Percentiles rank a stretch among this genome's conserved stretches.
Conservation (phyloP, 2,113 vertebrate species). For the Notarius quadriscutis region DNA sequence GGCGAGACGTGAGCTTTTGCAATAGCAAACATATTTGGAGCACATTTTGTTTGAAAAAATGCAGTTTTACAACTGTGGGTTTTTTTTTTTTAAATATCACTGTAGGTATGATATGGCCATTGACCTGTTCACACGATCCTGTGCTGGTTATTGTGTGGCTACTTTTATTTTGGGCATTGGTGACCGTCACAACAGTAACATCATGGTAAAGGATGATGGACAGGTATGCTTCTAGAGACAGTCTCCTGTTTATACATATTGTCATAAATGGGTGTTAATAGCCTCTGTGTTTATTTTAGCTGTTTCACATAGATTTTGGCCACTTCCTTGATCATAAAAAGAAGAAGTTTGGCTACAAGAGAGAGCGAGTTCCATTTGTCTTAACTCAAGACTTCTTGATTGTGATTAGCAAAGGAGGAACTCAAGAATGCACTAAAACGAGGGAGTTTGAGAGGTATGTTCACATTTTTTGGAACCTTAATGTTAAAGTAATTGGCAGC, state of each 20-base stretch:
- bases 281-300: slow-evolving; percentile 67
- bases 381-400: slow-evolving; percentile 98
- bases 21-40: neutral
- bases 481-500: slow-evolving; percentile 14
- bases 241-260: neutral
- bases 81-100: neutral
- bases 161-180: slow-evolving; percentile 98
- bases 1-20: slow-evolving; percentile 88
- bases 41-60: slow-evolving; percentile 12
- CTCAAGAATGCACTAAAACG: slow-evolving; percentile 96
- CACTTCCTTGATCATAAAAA: slow-evolving; percentile 99
- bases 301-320: slow-evolving; percentile 98
- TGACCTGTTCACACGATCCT: slow-evolving; percentile 95
- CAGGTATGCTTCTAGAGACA: slow-evolving; percentile 75
- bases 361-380: slow-evolving; percentile 95
- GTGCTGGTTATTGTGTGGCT: slow-evolving; percentile 96
- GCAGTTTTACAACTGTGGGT: neutral
- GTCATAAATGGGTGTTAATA: neutral
- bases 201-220: slow-evolving; percentile 98
- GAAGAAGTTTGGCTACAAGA: slow-evolving; percentile 99
- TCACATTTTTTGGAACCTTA: slow-evolving; percentile 1
- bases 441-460: slow-evolving; percentile 94
- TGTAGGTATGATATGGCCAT: slow-evolving; percentile 93
- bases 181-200: slow-evolving; percentile 98
- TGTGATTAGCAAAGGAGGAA: slow-evolving; percentile 97